A percentile compares a stretch with the other conserved stretches of the same genome.
Evolutionary conservation across 2,888 invertebrate species (phyloP).

Genomic region (Andrena haemorrhoa): DNA sequence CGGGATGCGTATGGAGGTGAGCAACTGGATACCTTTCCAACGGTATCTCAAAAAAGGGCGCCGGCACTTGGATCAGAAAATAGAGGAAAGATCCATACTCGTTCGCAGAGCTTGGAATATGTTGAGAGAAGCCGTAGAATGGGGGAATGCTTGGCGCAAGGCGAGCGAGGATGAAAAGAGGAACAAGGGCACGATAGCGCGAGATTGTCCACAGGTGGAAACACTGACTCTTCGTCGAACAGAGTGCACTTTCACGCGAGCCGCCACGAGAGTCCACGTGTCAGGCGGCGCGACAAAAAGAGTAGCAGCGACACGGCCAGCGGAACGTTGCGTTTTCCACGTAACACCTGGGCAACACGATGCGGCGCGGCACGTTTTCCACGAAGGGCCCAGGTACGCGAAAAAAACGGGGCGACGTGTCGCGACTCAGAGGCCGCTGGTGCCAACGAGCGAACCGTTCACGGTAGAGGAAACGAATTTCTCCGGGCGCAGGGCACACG

Average conservation of each 20-base stretch:
- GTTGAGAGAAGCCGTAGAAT: neutral
- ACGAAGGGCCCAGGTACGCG: slow-evolving; percentile 8
- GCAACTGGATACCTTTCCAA: too few relatives aligned
- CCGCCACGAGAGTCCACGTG: slow-evolving; percentile 43
- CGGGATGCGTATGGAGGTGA: too few relatives aligned
- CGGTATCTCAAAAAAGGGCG: too few relatives aligned
- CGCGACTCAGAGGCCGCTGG: too few relatives aligned
- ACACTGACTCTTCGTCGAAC: slow-evolving; percentile 1
- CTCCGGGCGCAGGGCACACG: slow-evolving; percentile 12
- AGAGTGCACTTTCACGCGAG: slow-evolving; percentile 46
- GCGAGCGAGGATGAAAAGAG: neutral
- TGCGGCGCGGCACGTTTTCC: slow-evolving; percentile 18
- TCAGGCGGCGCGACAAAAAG: slow-evolving; percentile 30
- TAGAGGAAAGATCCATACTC: too few relatives aligned
- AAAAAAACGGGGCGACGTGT: neutral
- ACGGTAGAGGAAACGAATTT: slow-evolving; percentile 48
- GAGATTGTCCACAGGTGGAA: slow-evolving; percentile 59
- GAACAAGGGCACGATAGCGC: neutral
- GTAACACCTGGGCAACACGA: slow-evolving; percentile 13
- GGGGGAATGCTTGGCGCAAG: neutral
- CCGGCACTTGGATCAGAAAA: too few relatives aligned
- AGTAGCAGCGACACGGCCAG: neutral
- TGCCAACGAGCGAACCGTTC: slow-evolving; percentile 12
- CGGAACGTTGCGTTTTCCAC: neutral
- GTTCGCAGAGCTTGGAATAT: too few relatives aligned